These are phyloP conservation scores for Toxotes chatareus DNA, from an alignment of 2,113 vertebrate genomes.

Conservation along the genomic window DNA sequence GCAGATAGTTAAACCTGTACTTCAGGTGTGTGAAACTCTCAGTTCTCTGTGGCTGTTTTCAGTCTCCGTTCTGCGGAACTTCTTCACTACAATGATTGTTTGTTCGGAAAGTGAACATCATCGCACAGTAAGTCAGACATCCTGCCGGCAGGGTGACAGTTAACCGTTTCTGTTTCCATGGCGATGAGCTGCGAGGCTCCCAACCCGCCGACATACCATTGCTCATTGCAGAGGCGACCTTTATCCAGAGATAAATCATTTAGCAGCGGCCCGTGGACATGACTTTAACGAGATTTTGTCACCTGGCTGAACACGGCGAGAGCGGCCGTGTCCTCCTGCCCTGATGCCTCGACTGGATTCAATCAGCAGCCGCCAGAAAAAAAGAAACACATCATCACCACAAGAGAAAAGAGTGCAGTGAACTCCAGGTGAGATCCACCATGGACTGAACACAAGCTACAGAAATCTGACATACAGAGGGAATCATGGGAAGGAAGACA, in stretches of 20 bases:
- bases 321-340: not conserved
- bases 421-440: not conserved
- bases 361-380: slow-evolving; percentile 21
- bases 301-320: slow-evolving; percentile 43
- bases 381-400: not conserved
- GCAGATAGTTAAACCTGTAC: too few species aligned
- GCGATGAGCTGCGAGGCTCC: slow-evolving; percentile 25
- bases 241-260: slow-evolving; percentile 61
- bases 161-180: slow-evolving; percentile 47
- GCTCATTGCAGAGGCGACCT: slow-evolving; percentile 59
- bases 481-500: not conserved
- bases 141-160: not conserved
- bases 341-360: not conserved
- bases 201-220: slow-evolving; percentile 12
- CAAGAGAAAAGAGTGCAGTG: not conserved
- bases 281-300: slow-evolving; percentile 52
- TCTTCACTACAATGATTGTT: not conserved
- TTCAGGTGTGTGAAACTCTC: too few species aligned
- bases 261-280: slow-evolving; percentile 27
- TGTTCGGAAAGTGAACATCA: not conserved
- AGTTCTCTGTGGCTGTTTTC: too few species aligned
- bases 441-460: not conserved
- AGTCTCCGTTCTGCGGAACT: not conserved
- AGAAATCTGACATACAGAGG: not conserved
- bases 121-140: not conserved